phyloP scores from a whole-genome alignment of 1,140 invertebrate genomes.

The Drosophila pectinifera region DNA sequence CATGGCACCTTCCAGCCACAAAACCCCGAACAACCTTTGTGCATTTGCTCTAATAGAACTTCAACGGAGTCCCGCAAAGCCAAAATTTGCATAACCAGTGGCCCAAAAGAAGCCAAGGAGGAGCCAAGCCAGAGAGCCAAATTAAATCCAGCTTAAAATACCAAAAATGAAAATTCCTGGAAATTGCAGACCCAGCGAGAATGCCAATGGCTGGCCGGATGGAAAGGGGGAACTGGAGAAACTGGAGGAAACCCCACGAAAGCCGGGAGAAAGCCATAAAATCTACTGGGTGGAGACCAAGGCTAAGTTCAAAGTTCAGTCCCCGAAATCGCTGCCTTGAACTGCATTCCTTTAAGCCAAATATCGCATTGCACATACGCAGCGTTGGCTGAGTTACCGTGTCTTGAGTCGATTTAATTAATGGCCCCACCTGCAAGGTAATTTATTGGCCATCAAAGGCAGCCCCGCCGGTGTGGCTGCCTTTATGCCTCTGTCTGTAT shows the following conservation, averaged over 20 bases:
- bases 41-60: conserved; percentile 64
- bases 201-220: conserved; percentile 28
- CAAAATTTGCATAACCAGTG: conserved; percentile 59
- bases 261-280: conserved; percentile 9
- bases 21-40: conserved; percentile 53
- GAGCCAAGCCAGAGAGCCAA: conserved; percentile 17
- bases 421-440: conserved; percentile 52
- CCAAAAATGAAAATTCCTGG: conserved; percentile 35
- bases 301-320: conserved; percentile 45
- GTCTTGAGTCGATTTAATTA: conserved; percentile 59
- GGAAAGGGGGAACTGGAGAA: neutral
- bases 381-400: conserved; percentile 23
- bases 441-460: conserved; percentile 61
- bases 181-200: conserved; percentile 41
- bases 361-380: conserved; percentile 47
- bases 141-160: conserved; percentile 71
- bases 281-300: neutral
- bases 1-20: neutral
- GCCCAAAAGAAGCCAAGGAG: conserved; percentile 12
- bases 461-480: neutral
- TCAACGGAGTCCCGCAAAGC: conserved; percentile 13
- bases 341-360: conserved; percentile 28
- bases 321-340: conserved; percentile 25
- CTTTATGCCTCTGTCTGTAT: conserved; percentile 10
- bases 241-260: conserved; percentile 11